Evolutionary conservation across 2,888 invertebrate species (phyloP).

Genomic region (Melieria picta): DNA sequence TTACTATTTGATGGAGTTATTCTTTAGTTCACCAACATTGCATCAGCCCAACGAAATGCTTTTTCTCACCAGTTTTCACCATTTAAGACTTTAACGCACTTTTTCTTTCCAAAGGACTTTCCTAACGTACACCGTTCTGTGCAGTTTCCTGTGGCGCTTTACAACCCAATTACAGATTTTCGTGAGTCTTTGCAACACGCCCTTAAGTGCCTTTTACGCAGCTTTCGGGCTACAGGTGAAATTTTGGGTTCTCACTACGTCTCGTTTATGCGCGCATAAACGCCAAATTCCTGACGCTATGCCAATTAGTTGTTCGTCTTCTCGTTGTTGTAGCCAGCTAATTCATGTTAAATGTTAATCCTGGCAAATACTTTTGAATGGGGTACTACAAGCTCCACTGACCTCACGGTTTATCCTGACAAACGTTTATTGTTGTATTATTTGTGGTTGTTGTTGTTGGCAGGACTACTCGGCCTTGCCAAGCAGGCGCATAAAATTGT

Average conservation of each 20-base stretch:
- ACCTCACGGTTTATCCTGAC: not conserved
- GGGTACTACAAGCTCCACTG: not conserved
- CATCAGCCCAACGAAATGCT: too few relatives aligned
- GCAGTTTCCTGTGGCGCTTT: not conserved
- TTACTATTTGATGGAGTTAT: too few relatives aligned
- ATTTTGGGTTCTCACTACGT: not conserved
- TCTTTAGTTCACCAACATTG: too few relatives aligned
- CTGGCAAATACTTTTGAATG: not conserved
- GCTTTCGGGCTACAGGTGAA: not conserved
- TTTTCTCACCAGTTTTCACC: too few relatives aligned
- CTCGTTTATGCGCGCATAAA: not conserved
- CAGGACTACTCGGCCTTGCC: too few relatives aligned
- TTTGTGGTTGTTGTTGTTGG: too few relatives aligned
- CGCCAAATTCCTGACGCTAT: too few relatives aligned
- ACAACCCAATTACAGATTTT: not conserved
- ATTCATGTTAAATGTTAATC: slow-evolving; percentile 5
- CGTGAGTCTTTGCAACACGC: not conserved
- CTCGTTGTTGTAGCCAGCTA: not conserved
- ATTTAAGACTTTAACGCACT: too few relatives aligned
- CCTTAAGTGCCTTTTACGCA: not conserved
- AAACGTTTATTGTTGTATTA: not conserved
- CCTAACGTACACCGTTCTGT: too few relatives aligned
- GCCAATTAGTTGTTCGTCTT: too few relatives aligned
- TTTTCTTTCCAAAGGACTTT: too few relatives aligned
- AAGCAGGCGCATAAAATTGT: not conserved